These are phyloP conservation scores for Otolemur crassicaudatus DNA, from an alignment of 2,797 vertebrate genomes.

Conservation along the genomic window DNA sequence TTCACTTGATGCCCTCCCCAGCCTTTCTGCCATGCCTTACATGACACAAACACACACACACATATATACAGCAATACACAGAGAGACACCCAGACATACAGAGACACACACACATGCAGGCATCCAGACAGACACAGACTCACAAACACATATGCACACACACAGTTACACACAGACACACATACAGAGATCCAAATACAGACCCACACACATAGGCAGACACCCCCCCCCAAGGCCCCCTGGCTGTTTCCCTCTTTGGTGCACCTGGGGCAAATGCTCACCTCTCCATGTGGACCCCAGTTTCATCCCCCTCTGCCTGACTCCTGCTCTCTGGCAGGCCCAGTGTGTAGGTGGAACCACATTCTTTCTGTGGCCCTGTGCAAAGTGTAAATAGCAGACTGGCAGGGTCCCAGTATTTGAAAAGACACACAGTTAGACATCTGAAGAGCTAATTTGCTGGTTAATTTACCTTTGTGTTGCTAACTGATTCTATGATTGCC, in stretches of 20 bases:
- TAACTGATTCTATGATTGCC: slow-evolving; percentile 82
- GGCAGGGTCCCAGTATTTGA: slow-evolving; percentile 64
- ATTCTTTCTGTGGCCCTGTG: slow-evolving; percentile 44
- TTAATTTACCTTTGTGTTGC: slow-evolving; percentile 86
- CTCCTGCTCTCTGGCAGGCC: slow-evolving; percentile 9
- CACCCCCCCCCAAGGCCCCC: background rate
- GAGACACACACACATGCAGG: background rate
- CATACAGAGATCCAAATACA: background rate
- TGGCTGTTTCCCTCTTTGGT: background rate
- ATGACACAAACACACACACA: background rate
- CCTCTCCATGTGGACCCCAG: rapidly evolving
- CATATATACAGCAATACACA: background rate
- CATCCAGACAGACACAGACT: background rate
- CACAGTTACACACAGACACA: too few relatives aligned
- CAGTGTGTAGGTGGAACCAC: slow-evolving; percentile 46
- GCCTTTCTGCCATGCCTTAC: background rate
- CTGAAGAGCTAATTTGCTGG: slow-evolving; percentile 87
- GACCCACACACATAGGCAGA: background rate
- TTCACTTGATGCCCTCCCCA: background rate
- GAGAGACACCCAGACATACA: background rate
- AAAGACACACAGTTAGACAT: slow-evolving; percentile 82
- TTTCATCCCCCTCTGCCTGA: background rate
- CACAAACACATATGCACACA: background rate
- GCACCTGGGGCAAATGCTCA: background rate
- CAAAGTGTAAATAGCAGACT: slow-evolving; percentile 71